Conservation (phyloP, 92 coral and sea anemone species). For the Montipora capitata region DNA sequence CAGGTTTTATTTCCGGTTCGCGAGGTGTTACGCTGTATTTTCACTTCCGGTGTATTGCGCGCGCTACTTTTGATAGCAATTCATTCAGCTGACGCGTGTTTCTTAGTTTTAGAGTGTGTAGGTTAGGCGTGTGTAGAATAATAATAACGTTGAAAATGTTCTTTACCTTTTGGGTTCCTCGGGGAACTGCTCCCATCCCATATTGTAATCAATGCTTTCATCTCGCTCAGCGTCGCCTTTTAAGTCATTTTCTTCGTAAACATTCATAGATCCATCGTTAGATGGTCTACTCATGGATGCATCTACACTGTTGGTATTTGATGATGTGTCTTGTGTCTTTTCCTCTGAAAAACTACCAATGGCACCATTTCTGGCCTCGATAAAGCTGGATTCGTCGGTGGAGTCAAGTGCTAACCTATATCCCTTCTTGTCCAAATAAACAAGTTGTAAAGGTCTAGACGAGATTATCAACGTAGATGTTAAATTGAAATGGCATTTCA, state of each 20-base stretch:
- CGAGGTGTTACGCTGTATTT: too few relatives aligned
- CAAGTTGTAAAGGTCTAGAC: constrained; percentile 75
- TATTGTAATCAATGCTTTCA: constrained; percentile 94
- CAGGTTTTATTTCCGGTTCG: too few relatives aligned
- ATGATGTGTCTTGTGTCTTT: not conserved
- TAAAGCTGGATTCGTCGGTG: constrained; percentile 59
- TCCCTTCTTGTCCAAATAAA: constrained; percentile 76
- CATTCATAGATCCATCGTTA: constrained; percentile 67
- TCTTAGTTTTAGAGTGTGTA: too few relatives aligned
- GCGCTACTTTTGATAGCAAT: too few relatives aligned
- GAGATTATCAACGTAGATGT: not conserved
- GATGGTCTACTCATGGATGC: not conserved
- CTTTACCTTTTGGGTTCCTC: constrained; percentile 28
- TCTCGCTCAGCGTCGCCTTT: constrained; percentile 90
- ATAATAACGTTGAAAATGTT: too few relatives aligned
- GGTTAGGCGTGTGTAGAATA: too few relatives aligned
- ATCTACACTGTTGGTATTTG: not conserved
- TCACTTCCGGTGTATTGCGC: too few relatives aligned
- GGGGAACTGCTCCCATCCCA: constrained; percentile 62
- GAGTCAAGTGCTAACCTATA: constrained; percentile 81
- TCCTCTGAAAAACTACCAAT: constrained; percentile 3
- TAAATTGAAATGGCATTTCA: too few relatives aligned
- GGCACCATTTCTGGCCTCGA: constrained; percentile 32
- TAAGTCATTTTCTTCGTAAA: constrained; percentile 76
- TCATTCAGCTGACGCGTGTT: too few relatives aligned